Evolutionary conservation across 2,888 invertebrate species (phyloP), one percentile per base, ranked within the genome.

Genomic region (Cantharis rufa): DNA sequence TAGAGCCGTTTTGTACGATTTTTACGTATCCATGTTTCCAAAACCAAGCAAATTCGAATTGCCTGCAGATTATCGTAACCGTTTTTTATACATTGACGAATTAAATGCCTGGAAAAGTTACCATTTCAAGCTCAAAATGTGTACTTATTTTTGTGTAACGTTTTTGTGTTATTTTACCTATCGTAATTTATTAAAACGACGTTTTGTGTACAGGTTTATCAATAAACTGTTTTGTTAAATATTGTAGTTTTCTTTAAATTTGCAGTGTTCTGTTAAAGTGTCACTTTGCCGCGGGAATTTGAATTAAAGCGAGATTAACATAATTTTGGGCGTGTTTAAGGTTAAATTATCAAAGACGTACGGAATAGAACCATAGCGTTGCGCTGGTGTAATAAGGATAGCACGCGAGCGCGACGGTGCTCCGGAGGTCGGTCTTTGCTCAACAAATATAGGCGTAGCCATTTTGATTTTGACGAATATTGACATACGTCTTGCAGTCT

Each of bases 1-100:
- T 24, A 91, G 92, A 73, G 92, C 93, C 61, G 89, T 95, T 24
- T 88, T 95, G 66, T 91, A 92, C 79, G 95, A 95, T 84, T 94
- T 95, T 84, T 95, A 94, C 86, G 89, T 94, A 78, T 93, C 94
- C 0, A 85, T 95, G 15, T 93, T 94, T 85, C 95, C 95, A 0
- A 86, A 90, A 11, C 91, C 91, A 62, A 94, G 94, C 77, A 90
- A 90, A 80, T 95, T 94, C 85, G 95, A 95, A 84, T 87, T 95
- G 76, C 91, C 93, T 0, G 87, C 90, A 27, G 91, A 93, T 79
- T 93, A 91, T 82, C 90, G 93, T 21, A 95, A 95, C 86, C 90
- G 93, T 28, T 95, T 94, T 84, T 86, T 91, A 2, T 90, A 92
- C 81, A 86, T 91, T 2, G 84, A 89, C 24, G 91, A 92, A 66